Percentiles rank a stretch among this genome's conserved stretches.
phyloP scores from a whole-genome alignment of 2,888 invertebrate species.

The Cephus pygmeus region DNA sequence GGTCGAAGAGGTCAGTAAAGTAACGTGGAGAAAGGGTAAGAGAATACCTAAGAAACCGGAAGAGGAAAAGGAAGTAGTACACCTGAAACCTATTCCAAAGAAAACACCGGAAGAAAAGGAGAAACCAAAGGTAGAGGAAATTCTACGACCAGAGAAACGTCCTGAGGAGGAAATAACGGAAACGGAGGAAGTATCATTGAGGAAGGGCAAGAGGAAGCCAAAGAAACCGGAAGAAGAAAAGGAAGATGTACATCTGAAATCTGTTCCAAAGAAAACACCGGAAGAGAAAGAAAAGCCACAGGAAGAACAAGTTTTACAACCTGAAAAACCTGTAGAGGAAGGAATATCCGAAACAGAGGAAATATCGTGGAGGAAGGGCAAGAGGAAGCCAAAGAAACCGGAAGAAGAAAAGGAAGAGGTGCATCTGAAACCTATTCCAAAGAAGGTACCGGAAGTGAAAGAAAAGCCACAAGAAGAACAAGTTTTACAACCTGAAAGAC shows the following conservation, averaged over 20 bases:
- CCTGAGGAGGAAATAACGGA: constrained; percentile 27
- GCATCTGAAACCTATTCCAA: constrained; percentile 48
- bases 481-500: constrained; percentile 35
- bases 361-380: constrained; percentile 57
- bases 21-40: constrained; percentile 50
- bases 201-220: constrained; percentile 55
- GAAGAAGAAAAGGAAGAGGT: constrained; percentile 60
- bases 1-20: constrained; percentile 43
- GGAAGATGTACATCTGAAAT: constrained; percentile 45
- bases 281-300: constrained; percentile 56
- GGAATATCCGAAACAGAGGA: constrained; percentile 42
- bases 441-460: constrained; percentile 45
- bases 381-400: constrained; percentile 54
- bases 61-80: constrained; percentile 33
- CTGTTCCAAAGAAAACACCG: constrained; percentile 58
- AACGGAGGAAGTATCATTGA: constrained; percentile 51
- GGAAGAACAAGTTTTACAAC: constrained; percentile 43
- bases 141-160: constrained; percentile 36
- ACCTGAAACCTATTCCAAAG: constrained; percentile 32
- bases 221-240: constrained; percentile 61
- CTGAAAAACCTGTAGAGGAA: neutral
- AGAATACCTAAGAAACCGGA: constrained; percentile 43
- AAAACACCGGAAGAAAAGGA: constrained; percentile 48
- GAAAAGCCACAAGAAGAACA: constrained; percentile 52
- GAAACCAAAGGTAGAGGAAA: constrained; percentile 43